Conservation (phyloP, 1,140 invertebrate species). For the Drosophila asahinai region DNA sequence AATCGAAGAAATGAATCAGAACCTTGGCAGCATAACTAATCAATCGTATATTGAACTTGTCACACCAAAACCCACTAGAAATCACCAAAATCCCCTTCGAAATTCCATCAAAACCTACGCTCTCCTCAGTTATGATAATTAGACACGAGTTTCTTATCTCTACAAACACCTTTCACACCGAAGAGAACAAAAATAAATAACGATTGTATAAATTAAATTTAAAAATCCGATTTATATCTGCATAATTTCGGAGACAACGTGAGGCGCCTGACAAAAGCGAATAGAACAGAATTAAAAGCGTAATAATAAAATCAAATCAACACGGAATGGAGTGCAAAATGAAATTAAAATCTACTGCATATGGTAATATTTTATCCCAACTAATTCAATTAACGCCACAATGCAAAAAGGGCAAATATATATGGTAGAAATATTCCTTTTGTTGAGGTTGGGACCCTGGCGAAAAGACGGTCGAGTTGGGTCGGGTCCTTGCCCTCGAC, state of each 20-base stretch:
- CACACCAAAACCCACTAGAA: background rate
- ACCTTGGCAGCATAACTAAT: slow-evolving; percentile 5
- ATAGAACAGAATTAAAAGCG: slow-evolving; percentile 22
- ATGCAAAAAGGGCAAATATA: slow-evolving; percentile 55
- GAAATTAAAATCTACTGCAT: slow-evolving; percentile 70
- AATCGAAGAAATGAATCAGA: background rate
- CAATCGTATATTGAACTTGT: slow-evolving; percentile 25
- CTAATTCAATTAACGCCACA: slow-evolving; percentile 81
- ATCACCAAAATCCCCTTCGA: background rate
- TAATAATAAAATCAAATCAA: slow-evolving; percentile 52
- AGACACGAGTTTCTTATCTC: slow-evolving; percentile 46
- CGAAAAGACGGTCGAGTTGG: slow-evolving; percentile 40
- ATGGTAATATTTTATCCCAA: slow-evolving; percentile 54
- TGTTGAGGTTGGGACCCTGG: slow-evolving; percentile 45
- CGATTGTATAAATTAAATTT: slow-evolving; percentile 62
- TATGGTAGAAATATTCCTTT: slow-evolving; percentile 37
- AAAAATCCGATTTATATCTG: slow-evolving; percentile 65
- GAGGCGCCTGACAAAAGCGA: slow-evolving; percentile 50
- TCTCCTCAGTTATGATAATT: slow-evolving; percentile 39
- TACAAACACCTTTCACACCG: slow-evolving; percentile 34
- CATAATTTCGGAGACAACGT: slow-evolving; percentile 64
- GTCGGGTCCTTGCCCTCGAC: slow-evolving; percentile 72
- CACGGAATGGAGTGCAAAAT: slow-evolving; percentile 49
- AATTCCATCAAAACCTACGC: slow-evolving; percentile 11
- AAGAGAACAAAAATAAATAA: slow-evolving; percentile 13